Conservation (phyloP, 2,888 invertebrate species). For the Calephelis perditalis region DNA sequence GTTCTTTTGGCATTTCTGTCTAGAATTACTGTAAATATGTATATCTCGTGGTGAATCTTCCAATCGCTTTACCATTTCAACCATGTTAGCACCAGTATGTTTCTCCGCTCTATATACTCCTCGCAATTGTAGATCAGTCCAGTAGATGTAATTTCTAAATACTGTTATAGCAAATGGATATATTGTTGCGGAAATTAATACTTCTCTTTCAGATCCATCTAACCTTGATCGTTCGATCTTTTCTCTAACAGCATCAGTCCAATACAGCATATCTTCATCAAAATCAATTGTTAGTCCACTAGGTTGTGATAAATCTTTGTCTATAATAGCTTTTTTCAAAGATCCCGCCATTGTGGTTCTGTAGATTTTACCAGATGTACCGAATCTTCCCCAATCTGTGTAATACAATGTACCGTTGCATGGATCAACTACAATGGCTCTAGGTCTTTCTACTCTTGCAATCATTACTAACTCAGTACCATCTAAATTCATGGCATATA, state of each 20-base stretch:
- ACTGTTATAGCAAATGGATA: slow-evolving; percentile 97
- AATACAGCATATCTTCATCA: slow-evolving; percentile 94
- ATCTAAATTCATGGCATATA: slow-evolving; percentile 96
- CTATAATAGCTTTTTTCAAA: slow-evolving; percentile 90
- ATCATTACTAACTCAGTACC: slow-evolving; percentile 94
- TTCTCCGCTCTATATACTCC: slow-evolving; percentile 98
- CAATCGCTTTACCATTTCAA: slow-evolving; percentile 94
- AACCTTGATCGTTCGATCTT: slow-evolving; percentile 95
- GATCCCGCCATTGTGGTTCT: slow-evolving; percentile 98
- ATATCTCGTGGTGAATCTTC: slow-evolving; percentile 96
- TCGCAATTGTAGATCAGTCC: slow-evolving; percentile 95
- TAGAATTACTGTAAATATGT: slow-evolving; percentile 87
- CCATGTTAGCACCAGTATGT: slow-evolving; percentile 95
- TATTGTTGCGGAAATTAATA: slow-evolving; percentile 92
- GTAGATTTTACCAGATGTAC: slow-evolving; percentile 95
- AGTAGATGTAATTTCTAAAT: slow-evolving; percentile 93
- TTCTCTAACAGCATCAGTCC: slow-evolving; percentile 97
- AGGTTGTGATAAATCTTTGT: slow-evolving; percentile 94
- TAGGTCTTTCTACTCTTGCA: slow-evolving; percentile 92
- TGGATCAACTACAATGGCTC: slow-evolving; percentile 97
- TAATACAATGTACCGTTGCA: slow-evolving; percentile 97
- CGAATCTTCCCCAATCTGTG: slow-evolving; percentile 97
- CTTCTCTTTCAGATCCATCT: slow-evolving; percentile 91
- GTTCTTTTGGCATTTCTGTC: slow-evolving; percentile 89
- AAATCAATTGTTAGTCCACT: slow-evolving; percentile 97